Percentiles rank a stretch among this genome's conserved stretches.
Conservation (phyloP, 2,797 vertebrate genomes). For the Pyrrhura leucotis region DNA sequence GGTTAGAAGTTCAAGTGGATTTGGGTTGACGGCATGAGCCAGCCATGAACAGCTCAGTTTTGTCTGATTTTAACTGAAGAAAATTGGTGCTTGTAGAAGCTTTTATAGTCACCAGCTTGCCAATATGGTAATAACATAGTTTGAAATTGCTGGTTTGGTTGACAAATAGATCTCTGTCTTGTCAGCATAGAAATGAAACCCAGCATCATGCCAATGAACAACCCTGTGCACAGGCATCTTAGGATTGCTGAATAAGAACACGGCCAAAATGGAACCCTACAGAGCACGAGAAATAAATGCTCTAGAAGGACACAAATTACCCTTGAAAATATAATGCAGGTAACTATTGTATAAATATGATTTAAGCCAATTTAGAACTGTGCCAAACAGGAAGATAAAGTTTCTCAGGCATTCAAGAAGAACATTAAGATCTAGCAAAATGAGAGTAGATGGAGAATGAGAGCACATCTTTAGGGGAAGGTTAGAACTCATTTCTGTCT, state of each 20-base stretch:
- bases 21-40: constrained; percentile 22
- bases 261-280: constrained; percentile 61
- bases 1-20: constrained; percentile 35
- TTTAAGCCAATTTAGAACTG: constrained; percentile 72
- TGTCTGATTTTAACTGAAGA: constrained; percentile 36
- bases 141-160: constrained; percentile 54
- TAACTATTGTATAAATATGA: constrained; percentile 75
- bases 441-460: constrained; percentile 64
- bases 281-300: constrained; percentile 63
- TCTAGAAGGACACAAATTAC: constrained; percentile 71
- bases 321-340: constrained; percentile 75
- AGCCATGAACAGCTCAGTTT: constrained; percentile 27
- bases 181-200: constrained; percentile 36
- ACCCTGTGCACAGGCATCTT: constrained; percentile 32
- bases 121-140: constrained; percentile 19
- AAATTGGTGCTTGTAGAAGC: constrained; percentile 6
- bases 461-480: constrained; percentile 66
- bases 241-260: constrained; percentile 38
- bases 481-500: constrained; percentile 66
- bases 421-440: constrained; percentile 77
- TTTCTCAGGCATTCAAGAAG: constrained; percentile 74
- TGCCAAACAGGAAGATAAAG: constrained; percentile 77
- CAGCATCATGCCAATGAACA: constrained; percentile 22
- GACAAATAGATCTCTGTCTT: constrained; percentile 47
- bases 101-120: constrained; percentile 31